A percentile compares a stretch with the other conserved stretches of the same genome.
These are phyloP conservation scores for Calcarius lapponicus DNA, from an alignment of 2,797 vertebrate species.

Conservation along the genomic window DNA sequence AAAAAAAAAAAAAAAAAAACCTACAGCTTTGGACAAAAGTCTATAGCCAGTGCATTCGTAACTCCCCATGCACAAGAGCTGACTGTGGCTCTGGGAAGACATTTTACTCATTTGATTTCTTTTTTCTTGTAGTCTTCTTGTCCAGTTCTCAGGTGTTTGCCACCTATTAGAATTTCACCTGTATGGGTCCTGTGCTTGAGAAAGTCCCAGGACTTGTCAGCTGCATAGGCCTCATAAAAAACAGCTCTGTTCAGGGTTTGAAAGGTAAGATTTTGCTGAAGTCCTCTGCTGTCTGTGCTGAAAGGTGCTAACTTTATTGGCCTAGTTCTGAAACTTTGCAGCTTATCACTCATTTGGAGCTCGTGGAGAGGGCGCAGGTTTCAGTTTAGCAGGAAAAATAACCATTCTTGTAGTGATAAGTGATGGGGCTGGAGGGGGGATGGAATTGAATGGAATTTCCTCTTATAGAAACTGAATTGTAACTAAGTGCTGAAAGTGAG, in stretches of 20 bases:
- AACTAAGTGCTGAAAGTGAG: constrained; percentile 41
- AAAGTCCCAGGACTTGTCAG: constrained; percentile 79
- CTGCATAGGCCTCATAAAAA: constrained; percentile 78
- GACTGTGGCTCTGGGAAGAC: constrained; percentile 87
- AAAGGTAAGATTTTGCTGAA: constrained; percentile 82
- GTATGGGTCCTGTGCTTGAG: constrained; percentile 71
- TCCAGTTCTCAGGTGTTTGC: constrained; percentile 80
- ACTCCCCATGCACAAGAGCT: constrained; percentile 89
- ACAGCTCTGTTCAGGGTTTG: constrained; percentile 74
- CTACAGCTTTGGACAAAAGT: constrained; percentile 98
- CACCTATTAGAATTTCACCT: constrained; percentile 72
- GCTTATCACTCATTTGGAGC: constrained; percentile 52
- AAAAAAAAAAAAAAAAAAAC: constrained; percentile 85
- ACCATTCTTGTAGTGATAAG: constrained; percentile 24
- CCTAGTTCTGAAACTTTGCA: constrained; percentile 78
- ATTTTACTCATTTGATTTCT: constrained; percentile 79
- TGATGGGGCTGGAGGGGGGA: neutral
- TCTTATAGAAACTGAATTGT: constrained; percentile 50
- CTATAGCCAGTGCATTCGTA: constrained; percentile 97
- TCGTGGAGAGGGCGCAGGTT: constrained; percentile 55
- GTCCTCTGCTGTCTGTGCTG: constrained; percentile 73
- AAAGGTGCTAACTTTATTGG: constrained; percentile 66
- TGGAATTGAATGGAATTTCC: constrained; percentile 54
- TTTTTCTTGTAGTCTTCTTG: constrained; percentile 75
- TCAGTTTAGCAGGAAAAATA: constrained; percentile 47